Percentiles rank a stretch among this genome's conserved stretches.
phyloP scores from a whole-genome alignment of 2,113 vertebrate species.

The Chunga burmeisteri region DNA sequence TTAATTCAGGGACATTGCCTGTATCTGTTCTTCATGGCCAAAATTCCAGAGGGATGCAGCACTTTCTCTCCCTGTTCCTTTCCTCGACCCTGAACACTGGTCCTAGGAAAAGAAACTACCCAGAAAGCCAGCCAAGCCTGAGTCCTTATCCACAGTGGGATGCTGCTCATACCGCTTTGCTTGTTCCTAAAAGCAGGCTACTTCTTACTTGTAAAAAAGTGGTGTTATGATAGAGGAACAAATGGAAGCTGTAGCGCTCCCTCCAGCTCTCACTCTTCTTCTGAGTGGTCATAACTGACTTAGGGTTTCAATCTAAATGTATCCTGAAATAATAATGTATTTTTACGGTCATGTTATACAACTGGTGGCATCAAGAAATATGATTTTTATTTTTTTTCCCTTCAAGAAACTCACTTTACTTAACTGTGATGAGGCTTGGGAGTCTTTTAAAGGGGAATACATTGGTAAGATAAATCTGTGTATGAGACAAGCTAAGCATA shows the following conservation, averaged over 20 bases:
- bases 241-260: neutral
- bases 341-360: neutral
- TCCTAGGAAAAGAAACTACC: neutral
- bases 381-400: neutral
- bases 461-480: conserved; percentile 19
- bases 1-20: neutral
- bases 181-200: neutral
- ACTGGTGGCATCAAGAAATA: neutral
- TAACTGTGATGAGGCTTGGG: neutral
- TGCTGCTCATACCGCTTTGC: neutral
- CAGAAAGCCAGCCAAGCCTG: neutral
- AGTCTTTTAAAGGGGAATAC: neutral
- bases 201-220: neutral
- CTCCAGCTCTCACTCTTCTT: neutral
- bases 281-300: neutral
- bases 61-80: neutral
- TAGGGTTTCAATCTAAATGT: neutral
- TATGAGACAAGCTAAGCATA: neutral
- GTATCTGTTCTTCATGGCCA: neutral
- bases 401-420: neutral
- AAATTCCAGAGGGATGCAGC: neutral
- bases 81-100: neutral
- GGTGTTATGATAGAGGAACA: neutral
- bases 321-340: neutral
- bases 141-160: neutral